phyloP scores from a whole-genome alignment of 2,113 vertebrate genomes.

The Pseudorhombus dupliciocellatus region DNA sequence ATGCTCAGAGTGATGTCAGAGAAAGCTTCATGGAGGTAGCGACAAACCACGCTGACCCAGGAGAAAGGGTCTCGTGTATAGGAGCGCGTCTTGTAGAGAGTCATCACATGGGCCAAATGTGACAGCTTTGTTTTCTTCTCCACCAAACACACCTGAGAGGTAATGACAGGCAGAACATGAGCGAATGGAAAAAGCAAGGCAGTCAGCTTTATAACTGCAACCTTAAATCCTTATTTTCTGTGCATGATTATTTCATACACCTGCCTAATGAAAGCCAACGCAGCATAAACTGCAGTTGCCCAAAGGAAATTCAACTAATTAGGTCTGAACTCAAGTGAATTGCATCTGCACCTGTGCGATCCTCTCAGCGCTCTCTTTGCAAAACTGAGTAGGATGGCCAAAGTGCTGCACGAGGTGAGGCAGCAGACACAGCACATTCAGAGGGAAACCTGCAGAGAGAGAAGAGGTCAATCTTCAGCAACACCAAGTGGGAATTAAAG shows the following conservation, averaged over 20 bases:
- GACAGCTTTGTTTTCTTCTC: slow-evolving; percentile 97
- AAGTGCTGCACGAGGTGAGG: slow-evolving; percentile 98
- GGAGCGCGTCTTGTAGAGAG: slow-evolving; percentile 95
- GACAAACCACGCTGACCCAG: slow-evolving; percentile 97
- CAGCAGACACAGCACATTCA: slow-evolving; percentile 96
- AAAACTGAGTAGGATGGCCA: slow-evolving; percentile 93
- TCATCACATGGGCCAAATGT: slow-evolving; percentile 98
- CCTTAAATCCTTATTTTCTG: background rate
- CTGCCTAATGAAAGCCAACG: background rate
- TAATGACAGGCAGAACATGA: background rate
- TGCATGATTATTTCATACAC: background rate
- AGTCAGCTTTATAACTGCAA: background rate
- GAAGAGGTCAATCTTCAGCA: background rate
- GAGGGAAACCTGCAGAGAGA: slow-evolving; percentile 88
- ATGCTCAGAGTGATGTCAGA: slow-evolving; percentile 93
- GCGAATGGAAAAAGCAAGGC: background rate
- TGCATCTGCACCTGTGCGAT: slow-evolving; percentile 91
- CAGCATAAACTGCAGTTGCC: background rate
- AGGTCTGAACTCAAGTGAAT: background rate
- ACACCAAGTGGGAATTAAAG: background rate
- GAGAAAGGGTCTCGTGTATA: slow-evolving; percentile 96
- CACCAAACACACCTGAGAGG: slow-evolving; percentile 90
- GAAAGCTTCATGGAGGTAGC: slow-evolving; percentile 98
- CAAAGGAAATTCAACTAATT: background rate
- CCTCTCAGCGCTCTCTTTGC: slow-evolving; percentile 95